Base-by-base conservation (phyloP, 2,113 vertebrate genomes). In the Indicator indicator region DNA sequence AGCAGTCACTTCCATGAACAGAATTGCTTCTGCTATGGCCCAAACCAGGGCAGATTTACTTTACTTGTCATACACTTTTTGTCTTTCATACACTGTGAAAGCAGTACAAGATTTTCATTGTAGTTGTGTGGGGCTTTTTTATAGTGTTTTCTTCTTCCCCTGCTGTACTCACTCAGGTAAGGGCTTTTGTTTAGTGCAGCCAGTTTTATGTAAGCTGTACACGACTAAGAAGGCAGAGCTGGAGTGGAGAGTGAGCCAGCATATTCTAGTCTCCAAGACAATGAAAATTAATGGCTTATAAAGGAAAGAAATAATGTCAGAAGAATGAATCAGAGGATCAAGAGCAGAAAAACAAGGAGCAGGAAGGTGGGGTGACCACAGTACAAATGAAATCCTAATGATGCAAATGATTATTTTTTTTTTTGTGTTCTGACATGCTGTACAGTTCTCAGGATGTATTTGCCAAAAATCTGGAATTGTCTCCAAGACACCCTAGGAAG, bases 391-490 rank as follows among this genome's bases (percentile, higher is more conserved):
- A 86, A 78, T 75, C 65, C 80, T 80, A 76, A 74, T 18, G 9
- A 52, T 56, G 70, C 0, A 0, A 85, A 86, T 80, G 77, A 42
- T 12, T n/a, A n/a, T n/a, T n/a, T 86, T 86, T 76, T 80, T 76
- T 15, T 95, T 94, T 95, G 93, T 83, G 28, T 77, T 52, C 42
- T 65, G 71, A 85, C 60, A 30, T 19, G 28, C 52, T 62, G 28
- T 23, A 15, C 27, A 58, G 2, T 42, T 94, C 36, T 76, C 59
- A 63, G 19, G 28, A 46, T 78, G 50, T 75, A 86, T 77, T 74
- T 94, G 84, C 84, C 89, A 94, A 85, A 91, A 93, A 70, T 68
- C 79, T 91, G 79, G 56, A 95, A 38, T 68, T 80, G 36, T 54
- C 78, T 89, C 94, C 84, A 74, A 80, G 60, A 70, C 46, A 70